phyloP scores from a whole-genome alignment of 1,140 invertebrate genomes.

The Hetaerina americana region DNA sequence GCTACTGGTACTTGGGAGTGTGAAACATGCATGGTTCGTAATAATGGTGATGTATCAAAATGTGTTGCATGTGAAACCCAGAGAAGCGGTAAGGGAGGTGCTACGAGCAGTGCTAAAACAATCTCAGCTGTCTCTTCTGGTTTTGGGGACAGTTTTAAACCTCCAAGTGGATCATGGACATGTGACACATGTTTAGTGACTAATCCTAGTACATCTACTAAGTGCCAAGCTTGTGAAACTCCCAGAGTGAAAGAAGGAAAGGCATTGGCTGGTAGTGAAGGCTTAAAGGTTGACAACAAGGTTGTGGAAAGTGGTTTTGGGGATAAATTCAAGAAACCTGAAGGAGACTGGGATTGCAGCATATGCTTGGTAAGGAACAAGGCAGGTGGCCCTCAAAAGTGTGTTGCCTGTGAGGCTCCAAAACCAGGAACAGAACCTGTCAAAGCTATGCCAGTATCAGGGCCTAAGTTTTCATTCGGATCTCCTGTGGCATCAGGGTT shows the following conservation, averaged over 20 bases:
- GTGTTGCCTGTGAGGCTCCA: slow-evolving; percentile 45
- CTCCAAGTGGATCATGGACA: slow-evolving; percentile 37
- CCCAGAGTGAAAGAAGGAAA: slow-evolving; percentile 33
- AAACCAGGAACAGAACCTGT: slow-evolving; percentile 36
- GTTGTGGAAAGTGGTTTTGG: slow-evolving; percentile 27
- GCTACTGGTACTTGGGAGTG: slow-evolving; percentile 42
- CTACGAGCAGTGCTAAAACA: no score
- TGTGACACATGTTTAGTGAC: slow-evolving; percentile 44
- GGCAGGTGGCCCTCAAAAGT: slow-evolving; percentile 32
- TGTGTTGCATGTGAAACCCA: slow-evolving; percentile 8
- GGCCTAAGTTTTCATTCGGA: neutral
- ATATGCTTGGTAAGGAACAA: slow-evolving; percentile 52
- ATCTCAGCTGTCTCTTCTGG: no score
- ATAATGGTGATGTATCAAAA: neutral
- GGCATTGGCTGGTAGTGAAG: slow-evolving; percentile 19
- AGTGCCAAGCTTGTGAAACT: neutral
- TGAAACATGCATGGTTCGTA: slow-evolving; percentile 41
- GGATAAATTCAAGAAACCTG: slow-evolving; percentile 37
- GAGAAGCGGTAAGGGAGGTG: no score
- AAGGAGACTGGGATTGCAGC: slow-evolving; percentile 47
- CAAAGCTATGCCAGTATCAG: neutral
- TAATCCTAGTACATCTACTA: slow-evolving; percentile 27
- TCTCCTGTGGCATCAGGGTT: neutral
- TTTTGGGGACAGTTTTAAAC: slow-evolving; percentile 34
- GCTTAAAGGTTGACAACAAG: slow-evolving; percentile 10